A percentile compares a stretch with the other conserved stretches of the same genome.
Evolutionary conservation across 2,797 vertebrate species (phyloP).

Genomic region (Propithecus perrieri): DNA sequence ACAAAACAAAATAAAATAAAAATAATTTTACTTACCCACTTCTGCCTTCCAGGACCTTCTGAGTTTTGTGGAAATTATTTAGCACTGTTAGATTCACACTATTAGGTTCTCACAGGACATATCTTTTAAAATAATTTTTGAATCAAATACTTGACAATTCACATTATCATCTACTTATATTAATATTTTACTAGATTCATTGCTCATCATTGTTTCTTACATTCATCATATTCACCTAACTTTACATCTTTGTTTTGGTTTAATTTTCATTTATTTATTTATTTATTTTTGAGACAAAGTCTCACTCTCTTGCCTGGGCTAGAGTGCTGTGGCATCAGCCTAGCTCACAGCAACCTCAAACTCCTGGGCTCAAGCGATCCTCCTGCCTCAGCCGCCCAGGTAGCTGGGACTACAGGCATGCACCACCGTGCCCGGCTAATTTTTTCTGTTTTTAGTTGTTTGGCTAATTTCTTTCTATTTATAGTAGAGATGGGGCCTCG

Average conservation of each 20-base stretch:
- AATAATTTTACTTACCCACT: neutral
- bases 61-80: neutral
- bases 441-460: too few relatives aligned
- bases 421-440: too few relatives aligned
- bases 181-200: neutral
- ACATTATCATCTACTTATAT: neutral
- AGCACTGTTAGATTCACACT: neutral
- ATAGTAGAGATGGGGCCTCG: too few relatives aligned
- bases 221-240: neutral
- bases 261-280: neutral
- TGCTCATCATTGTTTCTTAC: neutral
- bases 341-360: too few relatives aligned
- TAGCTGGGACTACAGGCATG: too few relatives aligned
- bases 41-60: neutral
- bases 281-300: too few relatives aligned
- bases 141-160: slow-evolving; percentile 1
- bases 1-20: too few relatives aligned
- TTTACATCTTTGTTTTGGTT: neutral
- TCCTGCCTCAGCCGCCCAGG: too few relatives aligned
- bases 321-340: too few relatives aligned
- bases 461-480: too few relatives aligned
- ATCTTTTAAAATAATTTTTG: slow-evolving; percentile 5
- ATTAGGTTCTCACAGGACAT: neutral
- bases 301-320: too few relatives aligned
- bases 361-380: too few relatives aligned